Evolutionary conservation across 2,888 invertebrate species (phyloP).

Genomic region (Drosophila crucigera): DNA sequence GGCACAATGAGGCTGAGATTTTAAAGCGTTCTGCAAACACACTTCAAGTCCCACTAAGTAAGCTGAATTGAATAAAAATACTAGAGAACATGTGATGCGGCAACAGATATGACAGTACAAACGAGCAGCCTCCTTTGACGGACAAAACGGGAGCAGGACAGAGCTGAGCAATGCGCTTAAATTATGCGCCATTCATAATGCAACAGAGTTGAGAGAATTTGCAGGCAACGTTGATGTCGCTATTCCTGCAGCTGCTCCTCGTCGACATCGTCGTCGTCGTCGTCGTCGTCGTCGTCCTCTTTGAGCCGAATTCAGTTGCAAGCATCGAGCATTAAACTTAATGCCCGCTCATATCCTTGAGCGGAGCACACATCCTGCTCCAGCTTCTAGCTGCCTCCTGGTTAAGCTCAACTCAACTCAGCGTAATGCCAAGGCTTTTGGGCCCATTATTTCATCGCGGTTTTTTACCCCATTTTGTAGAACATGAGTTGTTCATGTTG

Average conservation of each 20-base stretch:
- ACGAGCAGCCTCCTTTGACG: conserved; percentile 7
- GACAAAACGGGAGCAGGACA: conserved; percentile 7
- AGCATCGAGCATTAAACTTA: conserved; percentile 71
- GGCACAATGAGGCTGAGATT: conserved; percentile 29
- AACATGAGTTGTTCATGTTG: conserved; percentile 32
- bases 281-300: conserved; percentile 31
- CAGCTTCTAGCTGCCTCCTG: conserved; percentile 35
- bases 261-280: conserved; percentile 5
- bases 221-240: conserved; percentile 17
- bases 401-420: conserved; percentile 52
- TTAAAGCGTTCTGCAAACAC: conserved; percentile 51
- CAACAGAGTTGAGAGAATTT: conserved; percentile 56
- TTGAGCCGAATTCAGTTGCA: conserved; percentile 61
- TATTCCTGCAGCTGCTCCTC: conserved; percentile 11
- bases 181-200: conserved; percentile 83
- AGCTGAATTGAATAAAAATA: conserved; percentile 17
- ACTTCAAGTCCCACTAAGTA: conserved; percentile 28
- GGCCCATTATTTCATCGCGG: conserved; percentile 75
- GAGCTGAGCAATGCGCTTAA: conserved; percentile 60
- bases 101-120: conserved; percentile 23
- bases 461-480: conserved; percentile 45
- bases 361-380: conserved; percentile 48
- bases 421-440: conserved; percentile 74
- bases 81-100: not conserved
- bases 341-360: conserved; percentile 71